Evolutionary conservation across 2,888 invertebrate genomes (phyloP), one percentile per base, ranked within the genome.

Genomic region (Tipula helvola): DNA sequence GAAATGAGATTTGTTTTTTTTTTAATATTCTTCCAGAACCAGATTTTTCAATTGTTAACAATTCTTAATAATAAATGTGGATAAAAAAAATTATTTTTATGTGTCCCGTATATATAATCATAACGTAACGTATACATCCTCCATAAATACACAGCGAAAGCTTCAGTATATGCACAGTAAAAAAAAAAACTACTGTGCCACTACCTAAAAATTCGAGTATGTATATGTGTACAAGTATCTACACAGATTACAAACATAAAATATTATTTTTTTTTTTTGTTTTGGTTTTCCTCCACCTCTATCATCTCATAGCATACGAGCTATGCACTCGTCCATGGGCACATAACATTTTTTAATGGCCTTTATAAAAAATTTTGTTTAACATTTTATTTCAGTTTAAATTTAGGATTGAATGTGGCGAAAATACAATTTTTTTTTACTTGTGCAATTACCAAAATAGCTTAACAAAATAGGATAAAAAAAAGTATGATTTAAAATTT

Each of bases 1-100:
- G 71, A 71, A 71, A 71, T 71, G 28, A 71, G 71, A 71, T 28
- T 71, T 71, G 18, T 71, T 71, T 71, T 71, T 71, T 7, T 71
- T 71, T 71, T 71, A 71, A 71, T 71, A 71, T 71, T 71, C 71
- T 71, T 71, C 71, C 71, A 71, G 71, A 71, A 71, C 71, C 71
- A 71, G 71, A 71, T 71, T 71, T 71, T 71, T 71, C 71, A 71
- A 71, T 71, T 71, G 71, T 71, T 71, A 71, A 71, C 71, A 71
- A 71, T 71, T 71, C 71, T 71, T 71, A 71, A 71, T 71, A 71
- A 71, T 71, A 71, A 71, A 71, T 71, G 71, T 71, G 71, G 28
- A 71, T 28, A 71, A 71, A 71, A 71, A n/a, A 39, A 39, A 52
- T 7, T 12, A 44, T 10, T 44, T 52, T 13, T 52, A 52, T 16